Base-by-base conservation (phyloP, 2,888 invertebrate species). In the Tipula lateralis region DNA sequence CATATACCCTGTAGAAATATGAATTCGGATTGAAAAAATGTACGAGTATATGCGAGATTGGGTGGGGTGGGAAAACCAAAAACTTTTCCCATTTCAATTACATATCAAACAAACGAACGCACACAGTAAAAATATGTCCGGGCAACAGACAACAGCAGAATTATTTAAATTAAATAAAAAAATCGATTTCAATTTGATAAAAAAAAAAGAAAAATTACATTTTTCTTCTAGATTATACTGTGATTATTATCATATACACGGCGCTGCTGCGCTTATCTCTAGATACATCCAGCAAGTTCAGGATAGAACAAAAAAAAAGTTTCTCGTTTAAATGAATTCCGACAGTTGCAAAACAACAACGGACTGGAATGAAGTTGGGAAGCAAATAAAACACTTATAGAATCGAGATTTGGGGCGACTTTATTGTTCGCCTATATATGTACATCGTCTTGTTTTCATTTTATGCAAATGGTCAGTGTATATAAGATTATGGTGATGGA, bases 331-430 rank as follows among this genome's bases (percentile, higher is more conserved):
- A 66, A 66, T 66, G 66, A 66, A 66, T 66, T 66, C 66, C 3
- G 9, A 66, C 66, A n/a, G n/a, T n/a, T n/a, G n/a, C n/a, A 66
- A 66, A 66, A 5, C 0, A 39, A 66, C n/a, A 66, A 66, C 66
- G 66, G 24, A 16, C n/a, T 2, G 24, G 24, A 66, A 66, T 24
- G 9, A 24, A 66, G 66, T 24, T 66, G 24, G 66, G 24, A 66
- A 66, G 66, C 66, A 66, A 66, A 66, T 66, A 66, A 66, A 66
- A 66, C 66, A 66, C 66, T 66, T 66, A 66, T 66, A n/a, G n/a
- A 66, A 66, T 66, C 66, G 19, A 66, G 66, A 66, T 66, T 24
- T 66, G 66, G 24, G n/a, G 66, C 19, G 66, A 66, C 24, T 66
- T 24, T 66, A 24, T 66, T 66, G 66, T 66, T 50, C 66, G 19